phyloP scores from a whole-genome alignment of 53 echinoderm and acorn worm species.

The Astropecten irregularis region DNA sequence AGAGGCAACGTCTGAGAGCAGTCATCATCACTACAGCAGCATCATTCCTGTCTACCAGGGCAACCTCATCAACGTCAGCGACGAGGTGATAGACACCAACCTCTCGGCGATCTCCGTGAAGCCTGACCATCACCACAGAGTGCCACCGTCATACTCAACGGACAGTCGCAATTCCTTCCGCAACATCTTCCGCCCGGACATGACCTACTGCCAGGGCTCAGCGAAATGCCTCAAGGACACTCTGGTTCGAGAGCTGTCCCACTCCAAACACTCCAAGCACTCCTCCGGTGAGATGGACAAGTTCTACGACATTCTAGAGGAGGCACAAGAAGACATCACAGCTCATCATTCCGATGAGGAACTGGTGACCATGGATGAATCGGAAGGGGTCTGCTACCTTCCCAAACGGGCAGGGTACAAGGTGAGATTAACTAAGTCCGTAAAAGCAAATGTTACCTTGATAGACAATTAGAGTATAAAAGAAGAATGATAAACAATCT shows the following conservation, averaged over 20 bases:
- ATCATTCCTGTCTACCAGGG: slow-evolving; percentile 73
- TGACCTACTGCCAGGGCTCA: slow-evolving; percentile 87
- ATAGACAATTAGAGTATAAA: neutral
- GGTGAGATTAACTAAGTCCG: neutral
- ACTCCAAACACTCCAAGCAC: slow-evolving; percentile 15
- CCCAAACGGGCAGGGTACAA: slow-evolving; percentile 58
- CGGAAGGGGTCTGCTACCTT: slow-evolving; percentile 85
- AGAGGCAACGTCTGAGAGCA: slow-evolving; percentile 37
- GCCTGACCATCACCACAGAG: slow-evolving; percentile 55
- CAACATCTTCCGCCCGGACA: slow-evolving; percentile 91
- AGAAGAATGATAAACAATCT: too few species aligned
- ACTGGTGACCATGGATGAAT: slow-evolving; percentile 69
- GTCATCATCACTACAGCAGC: slow-evolving; percentile 49
- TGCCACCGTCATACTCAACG: slow-evolving; percentile 50
- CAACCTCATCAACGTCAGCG: slow-evolving; percentile 59
- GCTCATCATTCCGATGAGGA: slow-evolving; percentile 78
- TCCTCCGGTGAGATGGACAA: slow-evolving; percentile 20
- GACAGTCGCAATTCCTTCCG: slow-evolving; percentile 78
- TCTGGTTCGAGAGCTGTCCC: slow-evolving; percentile 42
- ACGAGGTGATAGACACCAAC: slow-evolving; percentile 67
- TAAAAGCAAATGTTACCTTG: neutral
- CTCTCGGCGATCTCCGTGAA: slow-evolving; percentile 84
- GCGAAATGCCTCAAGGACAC: slow-evolving; percentile 72
- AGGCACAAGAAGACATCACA: slow-evolving; percentile 61
- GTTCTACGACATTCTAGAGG: slow-evolving; percentile 39